Base-by-base conservation (phyloP, 2,888 invertebrate genomes). In the Urechis unicinctus region DNA sequence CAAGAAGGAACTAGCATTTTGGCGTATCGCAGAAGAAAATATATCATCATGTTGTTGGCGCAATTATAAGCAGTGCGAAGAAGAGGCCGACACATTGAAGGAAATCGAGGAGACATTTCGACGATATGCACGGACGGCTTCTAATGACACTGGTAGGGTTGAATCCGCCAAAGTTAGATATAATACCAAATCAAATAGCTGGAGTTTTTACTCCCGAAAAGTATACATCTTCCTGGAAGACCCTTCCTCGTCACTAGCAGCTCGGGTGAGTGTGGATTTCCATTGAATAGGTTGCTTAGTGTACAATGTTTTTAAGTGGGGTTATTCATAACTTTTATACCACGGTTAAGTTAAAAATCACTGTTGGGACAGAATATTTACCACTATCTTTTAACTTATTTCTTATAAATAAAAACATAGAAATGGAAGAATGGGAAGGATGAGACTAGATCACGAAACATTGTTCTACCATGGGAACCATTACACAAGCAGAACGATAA, bases 11-110 rank as follows among this genome's bases (percentile, higher is more conserved):
- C 50, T 69, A 46, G 59, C 60, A 45, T 69, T 57, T 50, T 69
- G 68, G 68, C 61, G 61, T 26, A 61, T 69, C 17, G 48, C 55
- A 4, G 57, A 56, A 1, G 56, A 50, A 3, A 50, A 49, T 43
- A 61, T 69, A 3, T 48, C 64, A 2, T 61, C 64, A 29, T 69
- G 68, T 47, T 69, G 68, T 56, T 57, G 63, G 46, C 28, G 45
- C 25, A 24, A 42, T 1, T 52, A 42, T 25, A 9, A 17, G n/a
- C 52, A 55, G 25, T 58, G 42, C 43, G 52, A 55, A 5, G 58
- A 55, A 13, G 58, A 58, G 28, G 21, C 47, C 42, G 25, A 42
- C 9, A 57, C 57, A 3, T 21, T 54, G 17, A 46, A 26, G 25
- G 17, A 42, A 26, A 29, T 57, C 1, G 50, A 50, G 21, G 22